Conservation (phyloP, 2,113 vertebrate species). For the Pseudolaguvia tuberculata region DNA sequence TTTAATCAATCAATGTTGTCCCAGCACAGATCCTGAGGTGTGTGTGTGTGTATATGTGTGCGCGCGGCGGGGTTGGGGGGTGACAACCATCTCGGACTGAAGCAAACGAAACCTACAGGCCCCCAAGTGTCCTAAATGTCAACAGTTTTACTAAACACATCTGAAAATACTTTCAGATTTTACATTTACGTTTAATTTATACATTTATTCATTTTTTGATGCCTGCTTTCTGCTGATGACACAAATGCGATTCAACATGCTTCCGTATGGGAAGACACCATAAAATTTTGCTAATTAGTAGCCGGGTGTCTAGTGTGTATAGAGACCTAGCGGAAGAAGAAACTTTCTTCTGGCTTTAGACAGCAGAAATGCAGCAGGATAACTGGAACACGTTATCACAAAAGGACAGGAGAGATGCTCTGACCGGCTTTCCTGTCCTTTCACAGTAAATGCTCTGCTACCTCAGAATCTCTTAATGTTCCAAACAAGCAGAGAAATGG, state of each 20-base stretch:
- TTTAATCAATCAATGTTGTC: not conserved
- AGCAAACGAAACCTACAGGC: not conserved
- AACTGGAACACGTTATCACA: slow-evolving; percentile 14
- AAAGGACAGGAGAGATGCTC: slow-evolving; percentile 7
- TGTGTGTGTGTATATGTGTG: too few species aligned
- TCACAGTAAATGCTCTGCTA: slow-evolving; percentile 32
- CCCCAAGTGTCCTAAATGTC: not conserved
- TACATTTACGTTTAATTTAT: slow-evolving; percentile 8
- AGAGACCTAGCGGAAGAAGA: not conserved
- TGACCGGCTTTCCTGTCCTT: slow-evolving; percentile 13
- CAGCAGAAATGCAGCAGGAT: not conserved
- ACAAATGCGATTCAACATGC: slow-evolving; percentile 32
- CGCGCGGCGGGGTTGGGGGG: too few species aligned
- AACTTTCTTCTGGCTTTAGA: not conserved
- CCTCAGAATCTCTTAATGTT: slow-evolving; percentile 33
- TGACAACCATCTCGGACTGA: not conserved
- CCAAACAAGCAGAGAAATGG: slow-evolving; percentile 34
- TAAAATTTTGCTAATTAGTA: slow-evolving; percentile 16
- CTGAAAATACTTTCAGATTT: not conserved
- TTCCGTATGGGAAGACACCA: not conserved
- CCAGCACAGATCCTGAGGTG: not conserved
- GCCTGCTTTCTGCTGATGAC: not conserved
- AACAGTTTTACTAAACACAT: not conserved
- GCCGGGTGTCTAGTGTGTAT: not conserved
- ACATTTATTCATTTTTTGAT: too few species aligned